Percentiles rank a stretch among this genome's conserved stretches.
phyloP scores from a whole-genome alignment of 2,113 vertebrate genomes.

The Mesitornis unicolor region DNA sequence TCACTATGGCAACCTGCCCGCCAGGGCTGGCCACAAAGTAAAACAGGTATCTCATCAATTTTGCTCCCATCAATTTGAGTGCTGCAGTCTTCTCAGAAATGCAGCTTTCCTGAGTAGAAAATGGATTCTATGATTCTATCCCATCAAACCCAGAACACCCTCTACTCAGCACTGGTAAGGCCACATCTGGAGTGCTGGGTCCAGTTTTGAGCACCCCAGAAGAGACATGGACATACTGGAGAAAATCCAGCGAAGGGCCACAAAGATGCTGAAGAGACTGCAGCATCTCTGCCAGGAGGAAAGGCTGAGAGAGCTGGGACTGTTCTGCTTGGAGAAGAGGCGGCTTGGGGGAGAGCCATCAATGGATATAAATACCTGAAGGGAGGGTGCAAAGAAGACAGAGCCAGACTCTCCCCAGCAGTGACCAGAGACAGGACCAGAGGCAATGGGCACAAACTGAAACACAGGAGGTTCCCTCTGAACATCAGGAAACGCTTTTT shows the following conservation, averaged over 20 bases:
- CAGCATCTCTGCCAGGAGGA: not conserved
- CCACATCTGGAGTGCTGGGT: not conserved
- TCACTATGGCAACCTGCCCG: too few relatives aligned
- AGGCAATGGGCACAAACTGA: not conserved
- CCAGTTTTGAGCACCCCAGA: not conserved
- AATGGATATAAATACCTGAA: not conserved
- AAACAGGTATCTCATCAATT: too few relatives aligned
- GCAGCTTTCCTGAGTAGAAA: too few relatives aligned
- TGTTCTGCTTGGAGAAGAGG: not conserved
- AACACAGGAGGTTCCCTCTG: not conserved
- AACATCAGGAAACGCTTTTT: too few relatives aligned
- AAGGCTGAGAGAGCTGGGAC: not conserved
- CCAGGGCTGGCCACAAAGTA: too few relatives aligned
- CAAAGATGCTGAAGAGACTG: not conserved
- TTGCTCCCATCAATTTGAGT: too few relatives aligned
- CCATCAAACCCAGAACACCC: too few relatives aligned
- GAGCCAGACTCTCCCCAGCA: not conserved
- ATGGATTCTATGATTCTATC: too few relatives aligned
- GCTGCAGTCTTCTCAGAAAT: too few relatives aligned
- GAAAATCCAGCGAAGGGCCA: not conserved
- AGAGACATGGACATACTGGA: not conserved
- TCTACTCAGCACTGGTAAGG: not conserved
- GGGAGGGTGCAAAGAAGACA: not conserved
- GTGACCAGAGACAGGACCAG: not conserved
- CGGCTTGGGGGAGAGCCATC: not conserved